Evolutionary conservation across 1,140 invertebrate genomes (phyloP), one percentile per base, ranked within the genome.

Genomic region (Maconellicoccus hirsutus): DNA sequence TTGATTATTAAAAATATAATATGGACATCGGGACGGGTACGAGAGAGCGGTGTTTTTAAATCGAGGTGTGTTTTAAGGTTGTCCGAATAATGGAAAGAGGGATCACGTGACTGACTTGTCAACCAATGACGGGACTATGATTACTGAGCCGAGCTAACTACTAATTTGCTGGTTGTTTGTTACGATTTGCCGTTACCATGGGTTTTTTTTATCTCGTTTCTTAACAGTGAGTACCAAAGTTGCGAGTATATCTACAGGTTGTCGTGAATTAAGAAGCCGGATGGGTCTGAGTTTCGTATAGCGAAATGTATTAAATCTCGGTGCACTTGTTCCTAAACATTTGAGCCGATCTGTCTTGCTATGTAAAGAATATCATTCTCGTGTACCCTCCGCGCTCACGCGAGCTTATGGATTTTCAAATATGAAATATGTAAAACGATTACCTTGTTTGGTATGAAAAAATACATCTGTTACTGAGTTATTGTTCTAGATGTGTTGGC

Each of bases 11-110:
- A 8, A 16, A 52, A 52, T 52, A 52, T 52, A 8, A 66, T 22
- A 23, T 66, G 25, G 61, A 12, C 21, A 16, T 66, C 2, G 7
- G n/a, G n/a, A n/a, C n/a, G n/a, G n/a, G n/a, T n/a, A n/a, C n/a
- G n/a, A n/a, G n/a, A n/a, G n/a, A 19, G 25, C 25, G 10, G 61
- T 66, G 61, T 66, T 25, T 10, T 23, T 7, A 19, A 22, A 66
- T 66, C 25, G 61, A 66, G 61, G 61, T 66, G 61, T 66, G 61
- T 66, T 66, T 66, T 66, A 66, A 66, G 61, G 61, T 66, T 66
- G 61, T 66, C 61, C 61, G 25, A 66, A 23, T 25, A 66, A 22
- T 66, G 25, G 61, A 26, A 66, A 66, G 22, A 66, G 61, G 22
- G 22, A 26, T 66, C 61, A 66, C 61, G 61, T 66, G 61, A 66